Percentiles rank a stretch among this genome's conserved stretches.
Conservation (phyloP, 2,113 vertebrate species). For the Sula dactylatra region DNA sequence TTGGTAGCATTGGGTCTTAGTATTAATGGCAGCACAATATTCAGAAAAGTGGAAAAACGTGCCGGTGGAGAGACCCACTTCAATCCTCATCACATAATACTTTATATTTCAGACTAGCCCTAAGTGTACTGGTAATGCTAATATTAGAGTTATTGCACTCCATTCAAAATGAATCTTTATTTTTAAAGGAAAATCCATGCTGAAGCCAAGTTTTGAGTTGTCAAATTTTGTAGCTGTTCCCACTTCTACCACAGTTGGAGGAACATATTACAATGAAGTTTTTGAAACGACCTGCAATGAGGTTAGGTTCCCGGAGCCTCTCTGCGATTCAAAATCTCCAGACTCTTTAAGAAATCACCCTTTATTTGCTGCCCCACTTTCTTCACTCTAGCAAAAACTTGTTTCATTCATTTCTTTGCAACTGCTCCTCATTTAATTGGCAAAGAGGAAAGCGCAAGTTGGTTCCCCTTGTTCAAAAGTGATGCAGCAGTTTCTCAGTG, state of each 20-base stretch:
- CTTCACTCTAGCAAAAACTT: not conserved
- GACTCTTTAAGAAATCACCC: not conserved
- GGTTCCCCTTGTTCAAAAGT: not conserved
- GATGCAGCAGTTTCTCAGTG: constrained; percentile 18
- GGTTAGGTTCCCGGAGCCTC: not conserved
- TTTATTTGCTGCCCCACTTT: constrained; percentile 11
- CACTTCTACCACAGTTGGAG: not conserved
- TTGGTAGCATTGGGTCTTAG: not conserved
- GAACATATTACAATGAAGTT: not conserved
- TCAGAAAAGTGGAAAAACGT: not conserved
- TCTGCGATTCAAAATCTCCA: not conserved
- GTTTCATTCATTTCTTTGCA: constrained; percentile 27
- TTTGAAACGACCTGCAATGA: not conserved
- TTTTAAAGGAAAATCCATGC: constrained; percentile 25
- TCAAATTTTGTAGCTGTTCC: constrained; percentile 30
- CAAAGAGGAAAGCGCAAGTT: not conserved
- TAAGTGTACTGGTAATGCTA: not conserved
- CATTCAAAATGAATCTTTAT: constrained; percentile 13
- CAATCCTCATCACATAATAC: not conserved
- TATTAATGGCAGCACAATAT: not conserved
- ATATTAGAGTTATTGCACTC: not conserved
- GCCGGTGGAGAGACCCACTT: not conserved
- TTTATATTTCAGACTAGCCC: not conserved
- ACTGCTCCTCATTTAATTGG: constrained; percentile 21
- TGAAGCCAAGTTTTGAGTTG: constrained; percentile 26